phyloP scores from a whole-genome alignment of 1,140 invertebrate genomes.

The Zaprionus taronus region DNA sequence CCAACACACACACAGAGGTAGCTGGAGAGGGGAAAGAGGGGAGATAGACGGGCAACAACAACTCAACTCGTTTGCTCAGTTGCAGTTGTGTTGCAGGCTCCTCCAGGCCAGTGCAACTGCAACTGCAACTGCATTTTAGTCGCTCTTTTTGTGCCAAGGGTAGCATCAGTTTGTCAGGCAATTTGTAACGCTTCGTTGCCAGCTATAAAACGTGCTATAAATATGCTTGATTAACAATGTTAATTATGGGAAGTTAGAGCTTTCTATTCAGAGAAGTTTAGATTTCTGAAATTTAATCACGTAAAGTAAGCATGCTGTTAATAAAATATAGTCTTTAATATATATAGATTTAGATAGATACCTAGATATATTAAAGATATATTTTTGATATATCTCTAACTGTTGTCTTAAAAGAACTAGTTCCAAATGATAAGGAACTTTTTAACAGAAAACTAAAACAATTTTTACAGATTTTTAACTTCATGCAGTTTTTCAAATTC shows the following conservation, averaged over 20 bases:
- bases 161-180: slow-evolving; percentile 4
- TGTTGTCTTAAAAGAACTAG: no score
- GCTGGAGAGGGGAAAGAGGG: not conserved
- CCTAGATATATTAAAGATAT: no score
- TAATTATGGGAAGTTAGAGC: not conserved
- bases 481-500: no score
- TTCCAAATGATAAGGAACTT: no score
- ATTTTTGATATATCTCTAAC: no score
- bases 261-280: not conserved
- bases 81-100: slow-evolving; percentile 38
- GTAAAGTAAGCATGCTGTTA: no score
- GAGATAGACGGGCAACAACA: not conserved
- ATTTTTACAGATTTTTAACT: no score
- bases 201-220: not conserved
- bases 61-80: slow-evolving; percentile 48
- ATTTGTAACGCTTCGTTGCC: not conserved
- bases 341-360: no score
- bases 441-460: no score
- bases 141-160: slow-evolving; percentile 3
- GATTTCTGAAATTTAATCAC: no score
- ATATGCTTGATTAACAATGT: not conserved
- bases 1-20: slow-evolving; percentile 28
- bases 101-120: slow-evolving; percentile 36
- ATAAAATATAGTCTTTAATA: no score
- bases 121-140: slow-evolving; percentile 49